phyloP scores from a whole-genome alignment of 1,140 invertebrate species.

The Diabrotica undecimpunctata region DNA sequence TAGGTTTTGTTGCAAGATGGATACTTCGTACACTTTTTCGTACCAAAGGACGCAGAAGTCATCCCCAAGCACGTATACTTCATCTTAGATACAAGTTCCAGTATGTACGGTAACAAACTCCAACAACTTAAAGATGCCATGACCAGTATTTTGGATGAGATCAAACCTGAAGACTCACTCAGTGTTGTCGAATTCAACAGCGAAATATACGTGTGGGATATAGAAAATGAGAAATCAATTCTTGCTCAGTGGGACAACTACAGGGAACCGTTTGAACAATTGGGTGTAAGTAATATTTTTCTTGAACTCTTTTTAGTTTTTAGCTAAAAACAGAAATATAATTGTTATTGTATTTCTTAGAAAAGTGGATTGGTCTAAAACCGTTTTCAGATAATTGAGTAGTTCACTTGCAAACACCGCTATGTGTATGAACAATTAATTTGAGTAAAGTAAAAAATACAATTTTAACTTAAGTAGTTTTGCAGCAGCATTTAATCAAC shows the following conservation, averaged over 20 bases:
- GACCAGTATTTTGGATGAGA: slow-evolving; percentile 59
- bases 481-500: too few relatives aligned
- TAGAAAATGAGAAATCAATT: slow-evolving; percentile 15
- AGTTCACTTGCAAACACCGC: too few relatives aligned
- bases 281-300: slow-evolving; percentile 1
- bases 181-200: slow-evolving; percentile 63
- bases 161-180: slow-evolving; percentile 61
- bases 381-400: too few relatives aligned
- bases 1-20: slow-evolving; percentile 59
- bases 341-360: too few relatives aligned
- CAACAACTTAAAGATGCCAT: slow-evolving; percentile 65
- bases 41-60: slow-evolving; percentile 55
- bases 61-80: slow-evolving; percentile 67
- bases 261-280: slow-evolving; percentile 7
- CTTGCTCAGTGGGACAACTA: background rate
- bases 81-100: slow-evolving; percentile 66
- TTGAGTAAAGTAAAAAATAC: too few relatives aligned
- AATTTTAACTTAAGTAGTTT: too few relatives aligned
- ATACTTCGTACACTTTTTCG: slow-evolving; percentile 73
- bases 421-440: too few relatives aligned
- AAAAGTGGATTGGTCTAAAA: too few relatives aligned
- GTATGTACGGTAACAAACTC: slow-evolving; percentile 64
- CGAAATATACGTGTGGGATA: slow-evolving; percentile 41
- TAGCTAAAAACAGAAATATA: too few relatives aligned
- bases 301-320: too few relatives aligned